phyloP scores from a whole-genome alignment of 2,888 invertebrate genomes.

The Caenorhabditis uteleia region DNA sequence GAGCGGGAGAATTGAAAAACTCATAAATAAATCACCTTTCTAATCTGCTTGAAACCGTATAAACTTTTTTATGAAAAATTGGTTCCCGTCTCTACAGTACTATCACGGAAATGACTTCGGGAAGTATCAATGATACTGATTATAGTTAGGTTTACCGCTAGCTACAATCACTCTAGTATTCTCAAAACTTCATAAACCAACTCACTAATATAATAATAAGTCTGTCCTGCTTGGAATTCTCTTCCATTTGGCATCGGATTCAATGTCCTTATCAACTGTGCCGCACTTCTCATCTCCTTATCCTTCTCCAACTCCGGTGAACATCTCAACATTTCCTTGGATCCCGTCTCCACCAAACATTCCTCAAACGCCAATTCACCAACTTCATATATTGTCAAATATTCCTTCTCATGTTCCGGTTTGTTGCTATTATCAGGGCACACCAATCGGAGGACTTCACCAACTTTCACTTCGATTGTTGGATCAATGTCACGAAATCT shows the following conservation, averaged over 20 bases:
- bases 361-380: conserved; percentile 26
- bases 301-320: conserved; percentile 5
- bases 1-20: too few relatives aligned
- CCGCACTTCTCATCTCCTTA: conserved; percentile 16
- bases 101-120: too few relatives aligned
- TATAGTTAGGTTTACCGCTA: too few relatives aligned
- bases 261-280: conserved; percentile 26
- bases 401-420: conserved; percentile 8
- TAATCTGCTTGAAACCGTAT: too few relatives aligned
- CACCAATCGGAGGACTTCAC: conserved; percentile 34
- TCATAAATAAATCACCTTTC: too few relatives aligned
- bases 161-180: too few relatives aligned
- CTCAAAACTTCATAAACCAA: conserved; percentile 5
- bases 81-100: too few relatives aligned
- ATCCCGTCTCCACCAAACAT: conserved; percentile 18
- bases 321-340: conserved; percentile 27
- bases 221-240: conserved; percentile 30
- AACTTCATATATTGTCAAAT: conserved; percentile 32
- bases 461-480: conserved; percentile 30
- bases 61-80: too few relatives aligned
- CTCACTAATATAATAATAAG: conserved; percentile 37
- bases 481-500: conserved; percentile 26
- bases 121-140: too few relatives aligned
- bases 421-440: conserved; percentile 24
- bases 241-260: conserved; percentile 37